Conservation (phyloP, 1,140 invertebrate genomes). For the Teleogryllus occipitalis region DNA sequence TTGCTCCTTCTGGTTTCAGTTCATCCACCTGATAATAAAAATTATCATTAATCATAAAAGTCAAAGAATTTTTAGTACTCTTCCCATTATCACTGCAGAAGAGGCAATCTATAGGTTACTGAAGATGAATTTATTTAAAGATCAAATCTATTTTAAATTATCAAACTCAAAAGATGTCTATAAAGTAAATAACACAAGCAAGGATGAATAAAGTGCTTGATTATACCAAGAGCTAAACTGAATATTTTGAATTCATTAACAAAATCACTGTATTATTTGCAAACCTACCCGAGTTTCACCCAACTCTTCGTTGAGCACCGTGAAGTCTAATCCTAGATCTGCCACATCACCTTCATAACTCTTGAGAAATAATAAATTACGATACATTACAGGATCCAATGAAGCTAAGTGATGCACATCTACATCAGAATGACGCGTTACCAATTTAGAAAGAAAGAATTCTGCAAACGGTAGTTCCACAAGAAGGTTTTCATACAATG, state of each 20-base stretch:
- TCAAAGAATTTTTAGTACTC: constrained; percentile 7
- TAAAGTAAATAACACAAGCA: too few relatives aligned
- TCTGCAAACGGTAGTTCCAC: constrained; percentile 90
- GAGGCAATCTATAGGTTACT: not conserved
- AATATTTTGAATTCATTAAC: too few relatives aligned
- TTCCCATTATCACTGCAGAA: not conserved
- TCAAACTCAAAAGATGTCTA: too few relatives aligned
- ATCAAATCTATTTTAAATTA: too few relatives aligned
- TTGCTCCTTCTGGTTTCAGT: constrained; percentile 78
- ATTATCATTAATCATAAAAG: not conserved
- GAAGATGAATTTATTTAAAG: too few relatives aligned
- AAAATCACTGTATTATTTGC: too few relatives aligned
- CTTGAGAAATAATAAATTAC: constrained; percentile 81
- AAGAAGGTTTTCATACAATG: constrained; percentile 89
- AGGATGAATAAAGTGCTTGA: too few relatives aligned
- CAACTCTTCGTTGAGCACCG: constrained; percentile 78
- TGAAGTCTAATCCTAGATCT: constrained; percentile 87
- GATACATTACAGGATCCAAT: constrained; percentile 84
- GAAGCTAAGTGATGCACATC: constrained; percentile 91
- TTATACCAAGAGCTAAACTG: too few relatives aligned
- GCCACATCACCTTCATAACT: constrained; percentile 69
- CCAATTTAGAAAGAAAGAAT: constrained; percentile 83
- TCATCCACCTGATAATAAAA: constrained; percentile 61
- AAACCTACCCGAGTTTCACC: constrained; percentile 69
- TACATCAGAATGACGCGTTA: constrained; percentile 68